phyloP scores from a whole-genome alignment of 2,113 vertebrate species.

The Saimiri boliviensis region DNA sequence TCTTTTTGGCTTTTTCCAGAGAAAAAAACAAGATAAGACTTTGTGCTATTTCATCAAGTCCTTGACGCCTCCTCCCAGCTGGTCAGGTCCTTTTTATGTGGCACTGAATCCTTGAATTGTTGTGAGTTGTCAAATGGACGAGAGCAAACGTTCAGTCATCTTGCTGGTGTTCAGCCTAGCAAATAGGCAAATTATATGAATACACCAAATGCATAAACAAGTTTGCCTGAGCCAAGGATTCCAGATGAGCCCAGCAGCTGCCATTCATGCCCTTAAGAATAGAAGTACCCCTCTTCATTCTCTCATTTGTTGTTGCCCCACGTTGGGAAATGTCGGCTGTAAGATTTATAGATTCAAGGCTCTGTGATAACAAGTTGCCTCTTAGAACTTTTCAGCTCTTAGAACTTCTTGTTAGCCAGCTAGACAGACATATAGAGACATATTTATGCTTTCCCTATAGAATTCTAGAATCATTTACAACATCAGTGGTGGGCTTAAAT shows the following conservation, averaged over 20 bases:
- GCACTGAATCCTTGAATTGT: background rate
- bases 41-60: background rate
- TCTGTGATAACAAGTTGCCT: background rate
- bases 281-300: background rate
- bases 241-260: conserved; percentile 25
- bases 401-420: conserved; percentile 51
- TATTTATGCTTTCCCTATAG: conserved; percentile 37
- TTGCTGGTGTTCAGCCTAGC: conserved; percentile 51
- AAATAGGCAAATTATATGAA: conserved; percentile 32
- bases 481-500: conserved; percentile 42
- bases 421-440: conserved; percentile 32
- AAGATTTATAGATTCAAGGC: conserved; percentile 13
- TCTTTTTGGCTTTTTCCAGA: background rate
- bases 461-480: conserved; percentile 58
- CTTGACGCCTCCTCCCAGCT: background rate
- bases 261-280: background rate
- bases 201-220: conserved; percentile 45
- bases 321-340: conserved; percentile 23
- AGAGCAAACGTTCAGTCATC: conserved; percentile 57
- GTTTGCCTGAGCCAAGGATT: conserved; percentile 15
- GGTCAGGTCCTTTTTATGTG: background rate
- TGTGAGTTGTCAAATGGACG: conserved; percentile 58
- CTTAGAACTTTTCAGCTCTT: conserved; percentile 49
- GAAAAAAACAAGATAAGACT: background rate
- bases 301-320: background rate